Conservation (phyloP, 2,113 vertebrate genomes). For the Carettochelys insculpta region DNA sequence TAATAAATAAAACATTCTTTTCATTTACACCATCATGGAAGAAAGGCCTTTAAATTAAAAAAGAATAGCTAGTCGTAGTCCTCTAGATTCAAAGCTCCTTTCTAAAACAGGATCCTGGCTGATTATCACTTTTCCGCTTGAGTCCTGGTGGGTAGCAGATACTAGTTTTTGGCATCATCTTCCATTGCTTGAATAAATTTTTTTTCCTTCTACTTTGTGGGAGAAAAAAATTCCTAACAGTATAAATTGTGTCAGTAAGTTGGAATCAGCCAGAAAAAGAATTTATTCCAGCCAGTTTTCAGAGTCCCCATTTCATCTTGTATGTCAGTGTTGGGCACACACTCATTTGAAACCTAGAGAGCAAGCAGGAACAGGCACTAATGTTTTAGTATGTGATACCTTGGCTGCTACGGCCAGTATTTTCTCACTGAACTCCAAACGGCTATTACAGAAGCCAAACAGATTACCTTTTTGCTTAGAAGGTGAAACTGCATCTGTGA, state of each 20-base stretch:
- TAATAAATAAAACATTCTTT: background rate
- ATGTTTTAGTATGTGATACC: background rate
- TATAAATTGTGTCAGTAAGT: background rate
- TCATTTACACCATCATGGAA: constrained; percentile 17
- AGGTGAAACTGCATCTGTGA: constrained; percentile 71
- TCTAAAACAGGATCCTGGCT: constrained; percentile 38
- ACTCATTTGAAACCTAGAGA: background rate
- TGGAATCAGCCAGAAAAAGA: background rate
- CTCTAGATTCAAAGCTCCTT: constrained; percentile 17
- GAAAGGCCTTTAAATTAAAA: constrained; percentile 16
- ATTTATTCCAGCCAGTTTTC: background rate
- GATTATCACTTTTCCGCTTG: constrained; percentile 12
- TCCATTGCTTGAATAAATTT: constrained; percentile 3
- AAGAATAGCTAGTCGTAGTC: background rate
- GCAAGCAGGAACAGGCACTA: constrained; percentile 40
- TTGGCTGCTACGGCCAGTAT: constrained; percentile 34
- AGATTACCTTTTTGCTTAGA: constrained; percentile 71
- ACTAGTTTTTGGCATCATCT: constrained; percentile 26
- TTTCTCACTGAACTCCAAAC: constrained; percentile 15
- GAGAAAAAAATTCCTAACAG: background rate
- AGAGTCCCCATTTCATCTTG: constrained; percentile 18
- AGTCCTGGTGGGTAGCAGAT: constrained; percentile 52
- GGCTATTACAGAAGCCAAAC: constrained; percentile 35
- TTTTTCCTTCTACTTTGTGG: constrained; percentile 55
- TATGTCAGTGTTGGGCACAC: background rate